Conservation (phyloP, 2,888 invertebrate species). For the Clusia tigrina region DNA sequence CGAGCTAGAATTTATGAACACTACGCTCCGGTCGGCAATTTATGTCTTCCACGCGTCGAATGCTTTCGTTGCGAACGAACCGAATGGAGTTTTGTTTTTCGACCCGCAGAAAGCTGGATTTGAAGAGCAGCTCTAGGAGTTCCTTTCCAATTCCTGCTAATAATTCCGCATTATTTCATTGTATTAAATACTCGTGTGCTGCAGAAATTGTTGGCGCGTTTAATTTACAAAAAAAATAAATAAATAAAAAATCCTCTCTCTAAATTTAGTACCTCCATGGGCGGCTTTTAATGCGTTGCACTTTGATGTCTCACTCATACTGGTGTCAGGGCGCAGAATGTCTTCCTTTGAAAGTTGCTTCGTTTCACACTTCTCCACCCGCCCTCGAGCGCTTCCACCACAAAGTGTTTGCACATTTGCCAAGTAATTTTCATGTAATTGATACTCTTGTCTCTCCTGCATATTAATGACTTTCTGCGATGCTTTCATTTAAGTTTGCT, state of each 20-base stretch:
- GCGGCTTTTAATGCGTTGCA: neutral
- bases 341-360: neutral
- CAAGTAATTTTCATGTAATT: conserved; percentile 58
- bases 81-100: neutral
- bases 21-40: conserved; percentile 43
- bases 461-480: conserved; percentile 53
- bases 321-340: neutral
- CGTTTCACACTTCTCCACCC: too few relatives aligned
- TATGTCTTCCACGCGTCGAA: conserved; percentile 54
- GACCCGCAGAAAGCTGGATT: too few relatives aligned
- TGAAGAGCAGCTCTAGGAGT: conserved; percentile 19
- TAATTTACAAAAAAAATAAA: too few relatives aligned
- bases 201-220: too few relatives aligned
- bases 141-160: too few relatives aligned
- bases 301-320: conserved; percentile 1
- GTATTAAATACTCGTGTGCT: too few relatives aligned
- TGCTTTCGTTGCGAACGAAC: conserved; percentile 25
- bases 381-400: conserved; percentile 31
- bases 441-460: conserved; percentile 57
- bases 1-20: conserved; percentile 40
- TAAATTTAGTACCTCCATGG: too few relatives aligned
- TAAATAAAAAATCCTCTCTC: neutral
- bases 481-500: neutral
- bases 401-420: conserved; percentile 33
- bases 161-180: too few relatives aligned